A percentile compares a stretch with the other conserved stretches of the same genome.
Conservation (phyloP, 1,140 invertebrate species). For the Listronotus oregonensis region DNA sequence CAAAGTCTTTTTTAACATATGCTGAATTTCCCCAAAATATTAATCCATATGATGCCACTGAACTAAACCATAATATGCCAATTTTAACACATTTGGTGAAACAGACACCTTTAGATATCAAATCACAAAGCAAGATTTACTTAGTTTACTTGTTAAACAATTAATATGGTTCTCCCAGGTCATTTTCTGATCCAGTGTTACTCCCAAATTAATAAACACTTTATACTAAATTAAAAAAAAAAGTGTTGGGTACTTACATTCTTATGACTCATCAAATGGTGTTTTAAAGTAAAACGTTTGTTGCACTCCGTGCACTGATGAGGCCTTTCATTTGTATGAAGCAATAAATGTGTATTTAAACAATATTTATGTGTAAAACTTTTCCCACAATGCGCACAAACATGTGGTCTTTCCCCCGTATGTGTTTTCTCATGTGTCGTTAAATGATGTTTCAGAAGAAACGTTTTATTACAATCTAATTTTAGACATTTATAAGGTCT, state of each 20-base stretch:
- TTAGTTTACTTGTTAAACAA: too few species aligned
- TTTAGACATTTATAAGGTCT: conserved; percentile 31
- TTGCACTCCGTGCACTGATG: conserved; percentile 85
- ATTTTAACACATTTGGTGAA: too few species aligned
- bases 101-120: too few species aligned
- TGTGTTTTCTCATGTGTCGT: conserved; percentile 79
- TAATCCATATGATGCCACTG: too few species aligned
- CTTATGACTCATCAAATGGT: conserved; percentile 78
- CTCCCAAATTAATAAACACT: too few species aligned
- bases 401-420: conserved; percentile 80
- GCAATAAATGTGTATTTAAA: conserved; percentile 77
- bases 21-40: too few species aligned
- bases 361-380: conserved; percentile 85
- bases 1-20: too few species aligned
- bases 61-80: too few species aligned
- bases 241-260: conserved; percentile 60
- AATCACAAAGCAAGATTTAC: too few species aligned
- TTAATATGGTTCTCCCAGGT: too few species aligned
- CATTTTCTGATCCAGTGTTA: too few species aligned
- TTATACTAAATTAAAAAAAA: too few species aligned
- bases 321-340: conserved; percentile 80
- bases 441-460: conserved; percentile 80
- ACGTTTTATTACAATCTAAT: conserved; percentile 64
- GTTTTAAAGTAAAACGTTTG: conserved; percentile 83
- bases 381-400: conserved; percentile 83